Percentiles rank a stretch among this genome's conserved stretches.
These are phyloP conservation scores for Oreotrochilus melanogaster DNA, from an alignment of 2,113 vertebrate genomes.

Conservation along the genomic window DNA sequence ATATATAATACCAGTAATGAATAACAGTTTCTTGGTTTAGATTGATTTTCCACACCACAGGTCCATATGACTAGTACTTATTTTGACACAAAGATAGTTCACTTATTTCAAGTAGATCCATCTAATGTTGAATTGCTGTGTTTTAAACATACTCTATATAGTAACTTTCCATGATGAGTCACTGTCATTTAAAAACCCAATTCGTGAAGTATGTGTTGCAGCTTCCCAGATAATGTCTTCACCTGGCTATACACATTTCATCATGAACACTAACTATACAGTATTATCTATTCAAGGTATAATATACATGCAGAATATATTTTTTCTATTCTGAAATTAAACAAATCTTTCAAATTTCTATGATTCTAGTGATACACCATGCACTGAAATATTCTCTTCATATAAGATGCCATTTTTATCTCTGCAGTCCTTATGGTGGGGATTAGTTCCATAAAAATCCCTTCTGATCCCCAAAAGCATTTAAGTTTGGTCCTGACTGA, in stretches of 20 bases:
- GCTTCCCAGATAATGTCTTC: neutral
- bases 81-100: neutral
- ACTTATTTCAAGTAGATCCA: neutral
- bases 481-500: neutral
- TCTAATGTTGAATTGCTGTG: neutral
- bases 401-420: neutral
- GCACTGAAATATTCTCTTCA: neutral
- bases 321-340: neutral
- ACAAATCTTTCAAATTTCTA: neutral
- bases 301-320: neutral
- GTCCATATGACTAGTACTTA: neutral
- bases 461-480: neutral
- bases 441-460: neutral
- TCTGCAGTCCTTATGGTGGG: neutral
- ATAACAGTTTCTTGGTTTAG: neutral
- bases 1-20: neutral
- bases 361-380: neutral
- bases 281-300: neutral
- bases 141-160: neutral
- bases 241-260: neutral
- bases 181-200: neutral
- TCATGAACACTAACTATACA: neutral
- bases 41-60: neutral
- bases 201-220: neutral
- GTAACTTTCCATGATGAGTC: neutral